Evolutionary conservation across 2,888 invertebrate genomes (phyloP).

Genomic region (Coelinius sp.): DNA sequence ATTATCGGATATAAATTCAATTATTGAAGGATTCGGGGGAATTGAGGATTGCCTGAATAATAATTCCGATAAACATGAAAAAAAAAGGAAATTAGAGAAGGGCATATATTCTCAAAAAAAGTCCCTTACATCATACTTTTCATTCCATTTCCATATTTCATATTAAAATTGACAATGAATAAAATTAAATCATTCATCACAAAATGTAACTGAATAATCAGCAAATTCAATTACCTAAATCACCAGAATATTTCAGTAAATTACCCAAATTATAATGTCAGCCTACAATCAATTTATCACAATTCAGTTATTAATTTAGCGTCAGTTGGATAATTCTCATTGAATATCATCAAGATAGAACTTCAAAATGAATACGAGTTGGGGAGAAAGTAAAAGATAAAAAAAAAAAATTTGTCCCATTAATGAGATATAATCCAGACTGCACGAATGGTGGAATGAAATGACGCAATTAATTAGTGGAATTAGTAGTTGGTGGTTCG

Average conservation of each 20-base stretch:
- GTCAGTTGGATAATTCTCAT: neutral
- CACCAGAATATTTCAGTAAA: neutral
- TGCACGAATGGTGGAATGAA: conserved; percentile 41
- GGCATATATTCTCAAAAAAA: neutral
- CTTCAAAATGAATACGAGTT: neutral
- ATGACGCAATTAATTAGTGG: conserved; percentile 53
- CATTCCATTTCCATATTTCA: too few species aligned
- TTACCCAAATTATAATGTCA: neutral
- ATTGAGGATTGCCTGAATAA: neutral
- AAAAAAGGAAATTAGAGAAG: neutral
- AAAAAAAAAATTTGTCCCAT: conserved; percentile 27
- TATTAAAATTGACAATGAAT: too few species aligned
- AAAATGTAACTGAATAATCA: neutral
- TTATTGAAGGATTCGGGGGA: neutral
- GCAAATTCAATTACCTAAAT: neutral
- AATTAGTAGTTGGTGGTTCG: conserved; percentile 44
- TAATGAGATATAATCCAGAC: conserved; percentile 46
- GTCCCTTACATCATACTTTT: neutral
- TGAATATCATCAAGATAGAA: neutral
- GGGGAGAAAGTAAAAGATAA: neutral
- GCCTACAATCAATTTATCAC: neutral
- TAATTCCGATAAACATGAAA: neutral
- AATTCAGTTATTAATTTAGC: neutral
- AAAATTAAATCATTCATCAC: too few species aligned
- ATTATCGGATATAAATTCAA: neutral